Evolutionary conservation across 2,113 vertebrate species (phyloP).

Genomic region (Puma concolor): DNA sequence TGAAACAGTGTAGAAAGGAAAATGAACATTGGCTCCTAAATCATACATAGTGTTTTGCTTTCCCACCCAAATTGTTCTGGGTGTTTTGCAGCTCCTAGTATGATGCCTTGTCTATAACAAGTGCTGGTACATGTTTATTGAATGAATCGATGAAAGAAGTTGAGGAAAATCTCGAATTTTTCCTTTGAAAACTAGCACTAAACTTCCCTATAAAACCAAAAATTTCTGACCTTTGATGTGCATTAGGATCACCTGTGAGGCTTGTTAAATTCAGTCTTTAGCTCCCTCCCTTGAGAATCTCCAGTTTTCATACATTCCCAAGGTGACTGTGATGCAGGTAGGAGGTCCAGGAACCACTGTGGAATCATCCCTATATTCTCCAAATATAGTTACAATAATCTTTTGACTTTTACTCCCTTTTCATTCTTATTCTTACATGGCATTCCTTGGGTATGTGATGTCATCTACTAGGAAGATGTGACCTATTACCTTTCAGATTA

Average conservation of each 20-base stretch:
- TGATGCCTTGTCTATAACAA: neutral
- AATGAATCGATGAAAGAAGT: neutral
- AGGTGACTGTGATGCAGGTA: constrained; percentile 12
- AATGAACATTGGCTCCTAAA: neutral
- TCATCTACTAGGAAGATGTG: constrained; percentile 17
- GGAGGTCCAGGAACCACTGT: neutral
- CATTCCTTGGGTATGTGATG: neutral
- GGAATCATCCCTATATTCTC: neutral
- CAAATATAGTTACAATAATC: constrained; percentile 12
- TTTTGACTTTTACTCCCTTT: constrained; percentile 15
- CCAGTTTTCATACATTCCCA: neutral
- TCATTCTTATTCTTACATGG: neutral
- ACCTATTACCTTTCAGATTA: constrained; percentile 20
- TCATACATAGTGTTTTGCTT: constrained; percentile 19
- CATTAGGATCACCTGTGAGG: neutral
- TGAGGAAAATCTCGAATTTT: constrained; percentile 30
- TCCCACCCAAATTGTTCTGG: neutral
- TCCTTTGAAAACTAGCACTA: neutral
- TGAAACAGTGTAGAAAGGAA: constrained; percentile 19
- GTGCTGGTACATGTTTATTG: neutral
- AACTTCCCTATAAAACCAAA: neutral
- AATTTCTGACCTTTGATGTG: constrained; percentile 13
- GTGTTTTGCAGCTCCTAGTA: neutral
- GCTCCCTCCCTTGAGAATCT: neutral
- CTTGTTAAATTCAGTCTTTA: constrained; percentile 13